phyloP scores from a whole-genome alignment of 2,113 vertebrate genomes.

The Atrichornis clamosus region DNA sequence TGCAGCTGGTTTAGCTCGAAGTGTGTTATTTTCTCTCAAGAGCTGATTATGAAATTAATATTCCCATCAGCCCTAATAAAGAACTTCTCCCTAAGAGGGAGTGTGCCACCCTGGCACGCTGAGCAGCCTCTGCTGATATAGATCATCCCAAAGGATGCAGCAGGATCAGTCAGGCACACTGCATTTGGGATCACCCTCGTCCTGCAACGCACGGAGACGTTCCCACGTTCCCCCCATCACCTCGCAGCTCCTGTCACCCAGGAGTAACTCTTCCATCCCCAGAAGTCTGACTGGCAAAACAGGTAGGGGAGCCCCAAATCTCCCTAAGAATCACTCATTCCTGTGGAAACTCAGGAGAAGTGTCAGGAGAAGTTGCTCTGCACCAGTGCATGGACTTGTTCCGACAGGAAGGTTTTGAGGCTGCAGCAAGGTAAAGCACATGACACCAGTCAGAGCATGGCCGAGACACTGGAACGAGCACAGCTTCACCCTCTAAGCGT shows the following conservation, averaged over 20 bases:
- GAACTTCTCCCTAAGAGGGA: not conserved
- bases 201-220: not conserved
- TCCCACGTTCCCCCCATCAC: not conserved
- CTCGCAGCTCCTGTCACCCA: not conserved
- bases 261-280: not conserved
- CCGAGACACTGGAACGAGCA: rapidly evolving
- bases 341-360: not conserved
- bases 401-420: not conserved
- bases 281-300: not conserved
- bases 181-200: not conserved
- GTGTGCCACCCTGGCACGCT: rapidly evolving
- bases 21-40: not conserved
- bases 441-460: not conserved
- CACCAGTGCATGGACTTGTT: not conserved
- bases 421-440: not conserved
- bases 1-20: not conserved
- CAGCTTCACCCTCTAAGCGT: not conserved
- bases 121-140: not conserved
- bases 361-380: rapidly evolving
- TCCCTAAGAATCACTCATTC: not conserved
- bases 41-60: not conserved
- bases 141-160: not conserved
- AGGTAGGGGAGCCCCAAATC: not conserved
- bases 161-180: rapidly evolving
- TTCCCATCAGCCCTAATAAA: not conserved